A percentile compares a stretch with the other conserved stretches of the same genome.
phyloP scores from a whole-genome alignment of 1,140 invertebrate species.

The Neodiprion pinetum region DNA sequence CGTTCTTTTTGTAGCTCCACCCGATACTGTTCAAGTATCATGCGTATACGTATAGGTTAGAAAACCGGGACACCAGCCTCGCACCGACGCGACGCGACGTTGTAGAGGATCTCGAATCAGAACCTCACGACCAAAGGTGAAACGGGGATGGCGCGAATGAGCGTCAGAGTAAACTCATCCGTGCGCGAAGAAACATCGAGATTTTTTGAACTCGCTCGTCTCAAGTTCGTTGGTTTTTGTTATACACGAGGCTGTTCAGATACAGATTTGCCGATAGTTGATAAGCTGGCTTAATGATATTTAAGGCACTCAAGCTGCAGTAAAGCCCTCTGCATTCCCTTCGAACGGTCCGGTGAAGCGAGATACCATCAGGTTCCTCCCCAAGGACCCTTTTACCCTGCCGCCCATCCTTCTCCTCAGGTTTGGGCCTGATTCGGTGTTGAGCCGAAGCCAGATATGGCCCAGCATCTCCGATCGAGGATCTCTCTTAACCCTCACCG shows the following conservation, averaged over 20 bases:
- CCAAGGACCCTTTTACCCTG: neutral
- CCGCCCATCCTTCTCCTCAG: too few relatives aligned
- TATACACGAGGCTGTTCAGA: conserved; percentile 10
- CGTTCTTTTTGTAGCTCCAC: neutral
- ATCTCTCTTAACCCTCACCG: neutral
- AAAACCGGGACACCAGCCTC: neutral
- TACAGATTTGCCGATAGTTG: conserved; percentile 34
- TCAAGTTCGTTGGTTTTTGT: conserved; percentile 13
- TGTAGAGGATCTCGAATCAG: neutral
- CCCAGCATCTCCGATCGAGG: conserved; percentile 3
- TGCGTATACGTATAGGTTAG: too few relatives aligned
- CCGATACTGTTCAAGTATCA: neutral
- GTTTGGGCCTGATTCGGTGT: neutral
- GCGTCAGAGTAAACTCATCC: neutral
- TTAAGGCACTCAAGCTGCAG: conserved; percentile 33
- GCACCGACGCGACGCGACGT: neutral
- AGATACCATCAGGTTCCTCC: conserved; percentile 2
- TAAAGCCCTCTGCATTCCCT: conserved; percentile 35
- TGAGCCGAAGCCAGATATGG: neutral
- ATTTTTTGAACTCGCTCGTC: neutral
- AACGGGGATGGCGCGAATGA: neutral
- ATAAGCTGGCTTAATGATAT: conserved; percentile 37
- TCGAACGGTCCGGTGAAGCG: conserved; percentile 29
- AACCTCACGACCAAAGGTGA: neutral
- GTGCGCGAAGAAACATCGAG: conserved; percentile 1